Evolutionary conservation across 2,113 vertebrate genomes (phyloP), one percentile per base, ranked within the genome.

Genomic region (Patagioenas fasciata): DNA sequence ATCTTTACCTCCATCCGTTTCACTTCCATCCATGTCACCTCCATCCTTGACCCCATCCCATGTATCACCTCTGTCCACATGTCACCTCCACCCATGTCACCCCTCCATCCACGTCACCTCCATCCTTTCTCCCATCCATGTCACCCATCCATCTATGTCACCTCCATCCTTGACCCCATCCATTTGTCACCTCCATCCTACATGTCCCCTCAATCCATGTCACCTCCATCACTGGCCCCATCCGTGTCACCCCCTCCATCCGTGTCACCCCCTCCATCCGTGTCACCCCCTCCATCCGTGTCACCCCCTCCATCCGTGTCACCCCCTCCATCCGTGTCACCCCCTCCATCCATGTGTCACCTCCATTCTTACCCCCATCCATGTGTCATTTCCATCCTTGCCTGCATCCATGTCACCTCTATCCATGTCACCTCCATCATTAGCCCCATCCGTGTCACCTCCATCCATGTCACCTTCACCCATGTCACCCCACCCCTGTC

Each of bases 241-340:
- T 65, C 50, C 36, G 7, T 17, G 38, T 42, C 62, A 16, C 40
- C n/a, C n/a, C n/a, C 62, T 42, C 61, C 61, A 29, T 19, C 26
- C 38, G 10, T n/a, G 20, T 13, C 23, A 8, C 58, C 58, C n/a
- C n/a, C n/a, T 20, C 34, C 16, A 6, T 10, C 47, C 66, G 4
- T 1, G 15, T 20, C n/a, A n/a, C n/a, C n/a, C 19, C 34, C 40
- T 10, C 74, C 26, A 21, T n/a, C 36, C 7, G 0, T 2, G 19
- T 26, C 57, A 47, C 25, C 21, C n/a, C n/a, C 65, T 40, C n/a
- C n/a, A n/a, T 6, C 28, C 28, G 5, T 32, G 32, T 61, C 56
- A 16, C 17, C 31, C 51, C 17, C 32, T 15, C 42, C 15, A 44
- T 3, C 18, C 17, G 1, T 14, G 6, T 61, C 78, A 38, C 42